Evolutionary conservation across 2,888 invertebrate species (phyloP).

Genomic region (Diachrysia chrysitis): DNA sequence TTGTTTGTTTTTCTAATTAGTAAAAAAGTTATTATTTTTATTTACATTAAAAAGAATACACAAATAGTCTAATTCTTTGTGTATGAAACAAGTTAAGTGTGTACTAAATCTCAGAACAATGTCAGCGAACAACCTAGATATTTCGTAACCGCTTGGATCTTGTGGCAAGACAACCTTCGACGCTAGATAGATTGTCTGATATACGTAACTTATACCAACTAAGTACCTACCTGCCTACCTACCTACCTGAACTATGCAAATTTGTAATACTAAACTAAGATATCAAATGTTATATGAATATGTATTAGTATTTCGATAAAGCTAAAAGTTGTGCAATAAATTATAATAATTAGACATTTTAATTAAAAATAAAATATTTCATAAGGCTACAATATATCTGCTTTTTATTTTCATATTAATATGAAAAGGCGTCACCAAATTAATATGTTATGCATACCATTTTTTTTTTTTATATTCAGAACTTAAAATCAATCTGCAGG

Average conservation of each 20-base stretch:
- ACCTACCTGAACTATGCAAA: slow-evolving; percentile 76
- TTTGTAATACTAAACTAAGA: slow-evolving; percentile 62
- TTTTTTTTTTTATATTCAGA: no score
- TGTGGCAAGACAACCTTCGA: slow-evolving; percentile 73
- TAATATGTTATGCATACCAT: no score
- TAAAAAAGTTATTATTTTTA: no score
- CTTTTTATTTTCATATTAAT: no score
- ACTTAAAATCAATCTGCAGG: no score
- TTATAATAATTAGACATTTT: no score
- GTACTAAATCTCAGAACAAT: slow-evolving; percentile 29
- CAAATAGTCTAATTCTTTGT: not conserved
- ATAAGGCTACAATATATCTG: no score
- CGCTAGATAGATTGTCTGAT: slow-evolving; percentile 77
- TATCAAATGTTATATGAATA: slow-evolving; percentile 39
- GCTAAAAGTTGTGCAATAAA: not conserved
- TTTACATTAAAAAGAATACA: not conserved
- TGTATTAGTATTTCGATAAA: slow-evolving; percentile 13
- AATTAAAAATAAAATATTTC: no score
- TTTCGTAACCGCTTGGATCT: slow-evolving; percentile 63
- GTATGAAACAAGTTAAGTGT: slow-evolving; percentile 20
- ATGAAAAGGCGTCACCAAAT: no score
- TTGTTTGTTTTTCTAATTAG: no score
- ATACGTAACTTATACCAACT: slow-evolving; percentile 68
- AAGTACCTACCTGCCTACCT: slow-evolving; percentile 67
- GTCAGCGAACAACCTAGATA: slow-evolving; percentile 32